Percentiles rank a stretch among this genome's conserved stretches.
These are phyloP conservation scores for Halichoeres trimaculatus DNA, from an alignment of 2,113 vertebrate species.

Conservation along the genomic window DNA sequence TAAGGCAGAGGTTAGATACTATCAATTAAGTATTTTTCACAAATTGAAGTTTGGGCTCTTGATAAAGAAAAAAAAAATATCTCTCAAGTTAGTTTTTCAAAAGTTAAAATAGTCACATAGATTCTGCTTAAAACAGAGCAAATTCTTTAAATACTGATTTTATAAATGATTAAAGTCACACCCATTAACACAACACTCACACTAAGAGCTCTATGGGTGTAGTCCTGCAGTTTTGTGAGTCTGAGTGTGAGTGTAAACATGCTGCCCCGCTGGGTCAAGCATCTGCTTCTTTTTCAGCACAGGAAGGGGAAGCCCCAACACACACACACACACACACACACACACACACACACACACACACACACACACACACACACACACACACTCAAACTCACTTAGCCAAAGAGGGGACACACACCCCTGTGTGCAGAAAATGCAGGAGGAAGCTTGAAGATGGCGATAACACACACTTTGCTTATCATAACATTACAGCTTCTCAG, in stretches of 20 bases:
- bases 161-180: background rate
- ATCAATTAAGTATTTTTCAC: too few species aligned
- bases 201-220: background rate
- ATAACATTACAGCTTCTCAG: conserved; percentile 1
- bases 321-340: conserved; percentile 24
- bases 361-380: conserved; percentile 26
- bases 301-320: conserved; percentile 53
- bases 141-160: too few species aligned
- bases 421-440: conserved; percentile 17
- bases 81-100: too few species aligned
- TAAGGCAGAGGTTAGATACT: too few species aligned
- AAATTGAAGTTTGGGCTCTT: too few species aligned
- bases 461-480: conserved; percentile 22
- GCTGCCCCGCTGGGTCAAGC: conserved; percentile 38
- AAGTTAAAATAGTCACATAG: too few species aligned
- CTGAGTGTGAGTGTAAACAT: conserved; percentile 19
- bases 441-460: conserved; percentile 42
- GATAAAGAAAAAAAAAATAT: too few species aligned
- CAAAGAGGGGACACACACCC: background rate
- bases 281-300: conserved; percentile 52
- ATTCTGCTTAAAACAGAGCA: too few species aligned
- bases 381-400: background rate
- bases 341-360: background rate
- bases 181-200: background rate
- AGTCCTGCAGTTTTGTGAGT: background rate